phyloP scores from a whole-genome alignment of 2,888 invertebrate genomes.

The Philereme transversata region DNA sequence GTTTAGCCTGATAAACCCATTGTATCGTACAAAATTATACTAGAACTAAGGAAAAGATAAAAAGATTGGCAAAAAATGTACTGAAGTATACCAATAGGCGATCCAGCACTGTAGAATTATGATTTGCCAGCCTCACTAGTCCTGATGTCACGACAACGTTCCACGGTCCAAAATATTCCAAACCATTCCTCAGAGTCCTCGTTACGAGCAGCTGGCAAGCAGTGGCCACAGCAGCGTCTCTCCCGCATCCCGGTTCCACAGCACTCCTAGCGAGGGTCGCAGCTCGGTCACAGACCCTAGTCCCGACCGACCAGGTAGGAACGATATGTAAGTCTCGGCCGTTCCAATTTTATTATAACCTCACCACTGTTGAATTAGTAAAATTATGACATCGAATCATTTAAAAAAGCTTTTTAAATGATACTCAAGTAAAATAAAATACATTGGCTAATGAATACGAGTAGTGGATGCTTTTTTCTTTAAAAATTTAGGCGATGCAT shows the following conservation, averaged over 20 bases:
- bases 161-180: constrained; percentile 17
- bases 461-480: too few species aligned
- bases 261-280: constrained; percentile 73
- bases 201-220: constrained; percentile 79
- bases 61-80: too few species aligned
- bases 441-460: too few species aligned
- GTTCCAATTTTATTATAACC: constrained; percentile 73
- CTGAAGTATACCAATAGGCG: too few species aligned
- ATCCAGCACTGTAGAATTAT: too few species aligned
- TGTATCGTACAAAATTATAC: too few species aligned
- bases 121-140: background rate
- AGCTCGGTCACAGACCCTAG: constrained; percentile 74
- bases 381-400: too few species aligned
- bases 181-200: constrained; percentile 67
- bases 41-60: too few species aligned
- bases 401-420: too few species aligned
- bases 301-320: constrained; percentile 82
- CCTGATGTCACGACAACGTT: background rate
- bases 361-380: constrained; percentile 30
- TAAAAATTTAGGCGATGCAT: too few species aligned
- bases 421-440: too few species aligned
- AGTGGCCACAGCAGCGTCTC: constrained; percentile 77
- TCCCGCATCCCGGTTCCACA: constrained; percentile 68
- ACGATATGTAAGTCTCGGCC: constrained; percentile 81
- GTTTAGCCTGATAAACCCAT: too few species aligned